Evolutionary conservation across 2,888 invertebrate species (phyloP).

Genomic region (Megalurothrips usitatus): DNA sequence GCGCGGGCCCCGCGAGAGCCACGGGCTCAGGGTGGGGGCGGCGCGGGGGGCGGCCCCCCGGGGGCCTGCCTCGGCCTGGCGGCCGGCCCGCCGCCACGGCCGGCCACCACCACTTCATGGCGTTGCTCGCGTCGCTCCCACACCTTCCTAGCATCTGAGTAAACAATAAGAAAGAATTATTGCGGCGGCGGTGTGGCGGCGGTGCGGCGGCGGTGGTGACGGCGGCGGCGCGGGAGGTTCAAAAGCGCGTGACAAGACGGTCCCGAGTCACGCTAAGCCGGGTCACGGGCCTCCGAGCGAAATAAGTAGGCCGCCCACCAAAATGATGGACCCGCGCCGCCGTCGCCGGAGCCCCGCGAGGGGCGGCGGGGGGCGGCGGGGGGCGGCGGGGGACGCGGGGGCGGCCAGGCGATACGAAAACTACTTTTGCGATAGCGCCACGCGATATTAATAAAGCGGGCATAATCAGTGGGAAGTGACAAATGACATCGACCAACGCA

Average conservation of each 20-base stretch:
- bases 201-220: too few species aligned
- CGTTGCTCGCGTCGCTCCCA: neutral
- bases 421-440: too few species aligned
- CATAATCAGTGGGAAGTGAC: too few species aligned
- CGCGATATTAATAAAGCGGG: too few species aligned
- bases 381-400: too few species aligned
- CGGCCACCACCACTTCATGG: neutral
- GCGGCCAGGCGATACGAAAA: too few species aligned
- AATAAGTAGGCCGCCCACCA: too few species aligned
- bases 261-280: neutral
- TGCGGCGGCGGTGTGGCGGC: neutral
- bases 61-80: neutral
- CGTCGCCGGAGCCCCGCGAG: too few species aligned
- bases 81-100: neutral
- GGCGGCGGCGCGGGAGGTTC: neutral
- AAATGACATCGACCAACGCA: too few species aligned
- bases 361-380: too few species aligned
- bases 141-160: constrained; percentile 15
- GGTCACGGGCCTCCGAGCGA: neutral
- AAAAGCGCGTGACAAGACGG: neutral
- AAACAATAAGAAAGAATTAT: constrained; percentile 20
- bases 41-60: neutral
- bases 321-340: too few species aligned
- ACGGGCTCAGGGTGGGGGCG: neutral
- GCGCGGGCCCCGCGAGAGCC: neutral